Percentiles rank a stretch among this genome's conserved stretches.
phyloP scores from a whole-genome alignment of 2,113 vertebrate genomes.

The Porphyrio hochstetteri region DNA sequence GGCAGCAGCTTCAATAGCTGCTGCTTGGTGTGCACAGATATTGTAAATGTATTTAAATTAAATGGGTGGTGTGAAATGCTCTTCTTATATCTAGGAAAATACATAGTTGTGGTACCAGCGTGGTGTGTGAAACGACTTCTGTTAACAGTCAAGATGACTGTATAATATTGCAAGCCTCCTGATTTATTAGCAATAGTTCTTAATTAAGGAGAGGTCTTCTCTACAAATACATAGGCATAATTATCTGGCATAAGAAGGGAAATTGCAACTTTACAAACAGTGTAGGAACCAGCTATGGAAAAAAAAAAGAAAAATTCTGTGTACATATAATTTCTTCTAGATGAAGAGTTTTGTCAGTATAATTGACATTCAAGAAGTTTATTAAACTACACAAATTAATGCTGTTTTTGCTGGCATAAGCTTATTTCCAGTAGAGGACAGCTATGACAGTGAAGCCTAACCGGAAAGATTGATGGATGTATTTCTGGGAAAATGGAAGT shows the following conservation, averaged over 20 bases:
- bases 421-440: neutral
- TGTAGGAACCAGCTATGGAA: neutral
- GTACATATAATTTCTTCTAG: neutral
- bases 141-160: neutral
- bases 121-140: neutral
- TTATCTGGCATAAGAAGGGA: neutral
- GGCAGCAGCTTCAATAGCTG: neutral
- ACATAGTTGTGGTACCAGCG: neutral
- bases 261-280: neutral
- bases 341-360: neutral
- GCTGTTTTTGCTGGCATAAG: neutral
- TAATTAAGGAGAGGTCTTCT: neutral
- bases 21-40: neutral
- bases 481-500: neutral
- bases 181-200: neutral
- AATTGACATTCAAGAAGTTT: neutral
- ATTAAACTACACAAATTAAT: neutral
- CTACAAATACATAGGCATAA: neutral
- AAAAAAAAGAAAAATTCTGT: neutral
- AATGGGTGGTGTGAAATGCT: neutral
- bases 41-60: neutral
- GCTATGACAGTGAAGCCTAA: neutral
- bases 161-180: neutral
- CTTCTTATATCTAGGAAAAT: neutral
- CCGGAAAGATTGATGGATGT: neutral